phyloP scores from a whole-genome alignment of 1,140 invertebrate genomes.

The Drosophila baimaii region DNA sequence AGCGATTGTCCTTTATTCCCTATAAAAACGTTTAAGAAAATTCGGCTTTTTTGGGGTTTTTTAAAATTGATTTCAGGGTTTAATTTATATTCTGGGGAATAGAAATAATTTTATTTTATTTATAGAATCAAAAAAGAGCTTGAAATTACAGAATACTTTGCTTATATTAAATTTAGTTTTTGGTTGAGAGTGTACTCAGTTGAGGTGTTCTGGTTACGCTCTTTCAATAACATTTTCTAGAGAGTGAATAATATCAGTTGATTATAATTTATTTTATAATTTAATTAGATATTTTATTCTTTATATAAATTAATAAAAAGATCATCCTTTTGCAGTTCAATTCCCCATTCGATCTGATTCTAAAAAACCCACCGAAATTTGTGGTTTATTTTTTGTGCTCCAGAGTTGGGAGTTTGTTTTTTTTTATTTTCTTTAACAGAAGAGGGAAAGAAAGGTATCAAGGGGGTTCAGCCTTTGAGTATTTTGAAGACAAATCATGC shows the following conservation, averaged over 20 bases:
- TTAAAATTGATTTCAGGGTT: not conserved
- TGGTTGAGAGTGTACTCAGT: not conserved
- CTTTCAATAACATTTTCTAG: not conserved
- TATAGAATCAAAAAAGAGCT: not conserved
- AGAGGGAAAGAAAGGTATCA: not conserved
- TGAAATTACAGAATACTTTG: not conserved
- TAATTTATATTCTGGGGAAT: not conserved
- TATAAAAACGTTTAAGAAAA: constrained; percentile 1
- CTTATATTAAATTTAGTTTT: not conserved
- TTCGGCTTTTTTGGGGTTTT: not conserved
- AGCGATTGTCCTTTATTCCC: constrained; percentile 46
- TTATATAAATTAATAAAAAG: not conserved
- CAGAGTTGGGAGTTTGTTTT: not conserved
- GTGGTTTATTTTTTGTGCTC: constrained; percentile 26
- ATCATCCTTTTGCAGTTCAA: constrained; percentile 5
- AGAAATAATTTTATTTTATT: not conserved
- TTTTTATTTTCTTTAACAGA: not conserved
- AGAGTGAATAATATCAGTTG: too few relatives aligned
- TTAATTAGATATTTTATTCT: too few relatives aligned
- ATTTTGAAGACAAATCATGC: constrained; percentile 78
- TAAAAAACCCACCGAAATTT: constrained; percentile 13
- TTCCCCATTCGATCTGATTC: constrained; percentile 21
- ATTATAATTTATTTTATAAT: not conserved
- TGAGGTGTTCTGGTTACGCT: fast-evolving
- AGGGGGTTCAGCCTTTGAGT: constrained; percentile 27